A percentile compares a stretch with the other conserved stretches of the same genome.
phyloP scores from a whole-genome alignment of 2,797 vertebrate species.

The Darevskia mixta region DNA sequence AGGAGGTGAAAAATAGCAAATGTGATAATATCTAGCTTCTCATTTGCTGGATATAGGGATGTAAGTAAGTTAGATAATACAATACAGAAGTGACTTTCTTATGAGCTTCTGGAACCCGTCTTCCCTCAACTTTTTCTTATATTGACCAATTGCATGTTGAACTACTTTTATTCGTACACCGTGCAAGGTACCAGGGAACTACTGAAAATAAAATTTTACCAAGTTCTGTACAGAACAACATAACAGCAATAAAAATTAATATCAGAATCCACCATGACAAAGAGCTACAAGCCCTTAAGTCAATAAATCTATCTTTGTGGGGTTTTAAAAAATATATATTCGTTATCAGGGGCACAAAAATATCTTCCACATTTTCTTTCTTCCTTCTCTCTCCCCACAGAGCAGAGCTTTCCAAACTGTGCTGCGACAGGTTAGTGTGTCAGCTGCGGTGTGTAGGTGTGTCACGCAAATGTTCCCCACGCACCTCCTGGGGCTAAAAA shows the following conservation, averaged over 20 bases:
- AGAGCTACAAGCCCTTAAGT: neutral
- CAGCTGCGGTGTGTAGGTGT: no score
- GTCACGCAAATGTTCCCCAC: no score
- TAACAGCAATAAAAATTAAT: neutral
- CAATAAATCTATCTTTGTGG: neutral
- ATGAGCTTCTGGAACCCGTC: neutral
- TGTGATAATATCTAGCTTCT: neutral
- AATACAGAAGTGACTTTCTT: neutral
- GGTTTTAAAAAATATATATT: neutral
- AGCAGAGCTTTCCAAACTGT: no score
- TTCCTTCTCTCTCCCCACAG: neutral
- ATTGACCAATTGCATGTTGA: neutral
- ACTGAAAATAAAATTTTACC: neutral
- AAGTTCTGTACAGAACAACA: neutral
- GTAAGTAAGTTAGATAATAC: neutral
- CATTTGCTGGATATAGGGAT: neutral
- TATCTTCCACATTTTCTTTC: neutral
- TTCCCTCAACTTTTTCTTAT: neutral
- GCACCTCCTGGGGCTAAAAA: no score
- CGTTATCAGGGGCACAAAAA: neutral
- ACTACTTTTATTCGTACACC: neutral
- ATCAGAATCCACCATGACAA: neutral
- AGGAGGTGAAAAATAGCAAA: neutral
- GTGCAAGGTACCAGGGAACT: neutral
- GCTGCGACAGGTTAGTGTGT: no score